These are phyloP conservation scores for Bombus pyrosoma DNA, from an alignment of 1,140 invertebrate genomes.

Conservation along the genomic window DNA sequence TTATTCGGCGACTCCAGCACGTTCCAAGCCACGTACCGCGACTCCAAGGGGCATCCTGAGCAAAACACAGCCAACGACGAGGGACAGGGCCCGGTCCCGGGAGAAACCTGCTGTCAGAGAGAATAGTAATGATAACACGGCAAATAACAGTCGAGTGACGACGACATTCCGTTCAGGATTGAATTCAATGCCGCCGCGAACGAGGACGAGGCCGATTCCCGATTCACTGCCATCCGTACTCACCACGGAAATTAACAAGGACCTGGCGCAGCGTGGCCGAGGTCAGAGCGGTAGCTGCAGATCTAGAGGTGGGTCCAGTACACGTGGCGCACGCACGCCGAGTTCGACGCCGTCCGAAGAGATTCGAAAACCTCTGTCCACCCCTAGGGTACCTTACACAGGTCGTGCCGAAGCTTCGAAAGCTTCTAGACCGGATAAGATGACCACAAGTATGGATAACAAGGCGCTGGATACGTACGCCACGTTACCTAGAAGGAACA, in stretches of 20 bases:
- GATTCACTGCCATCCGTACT: constrained; percentile 83
- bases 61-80: constrained; percentile 79
- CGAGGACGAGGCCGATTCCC: constrained; percentile 82
- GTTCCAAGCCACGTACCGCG: constrained; percentile 82
- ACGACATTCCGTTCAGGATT: constrained; percentile 37
- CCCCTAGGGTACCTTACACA: constrained; percentile 40
- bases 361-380: constrained; percentile 85
- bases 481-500: constrained; percentile 88
- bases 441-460: constrained; percentile 79
- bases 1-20: constrained; percentile 41
- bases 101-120: constrained; percentile 74
- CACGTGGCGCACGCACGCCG: constrained; percentile 84
- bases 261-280: constrained; percentile 69
- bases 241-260: constrained; percentile 78
- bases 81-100: constrained; percentile 83
- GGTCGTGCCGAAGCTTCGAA: constrained; percentile 55
- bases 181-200: constrained; percentile 43
- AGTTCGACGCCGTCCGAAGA: constrained; percentile 87
- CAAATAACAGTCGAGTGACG: constrained; percentile 25
- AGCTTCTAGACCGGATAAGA: constrained; percentile 71
- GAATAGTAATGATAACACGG: background rate
- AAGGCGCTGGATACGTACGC: constrained; percentile 88
- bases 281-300: constrained; percentile 42
- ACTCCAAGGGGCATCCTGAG: constrained; percentile 79
- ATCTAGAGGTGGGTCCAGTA: constrained; percentile 79